These are phyloP conservation scores for Paraplagusia blochii DNA, from an alignment of 2,113 vertebrate genomes.

Conservation along the genomic window DNA sequence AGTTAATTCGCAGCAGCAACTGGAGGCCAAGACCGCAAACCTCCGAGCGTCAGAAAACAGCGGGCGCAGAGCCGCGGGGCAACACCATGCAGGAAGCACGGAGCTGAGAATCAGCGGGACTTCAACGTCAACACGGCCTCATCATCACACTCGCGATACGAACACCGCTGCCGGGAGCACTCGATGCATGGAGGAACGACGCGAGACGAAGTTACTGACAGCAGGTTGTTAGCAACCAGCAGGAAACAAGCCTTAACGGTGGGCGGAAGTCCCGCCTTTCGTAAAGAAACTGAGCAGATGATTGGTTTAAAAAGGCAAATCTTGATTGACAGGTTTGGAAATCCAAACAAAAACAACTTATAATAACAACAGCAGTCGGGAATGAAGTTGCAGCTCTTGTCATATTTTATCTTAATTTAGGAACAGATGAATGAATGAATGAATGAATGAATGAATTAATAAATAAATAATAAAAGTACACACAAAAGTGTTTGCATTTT, in stretches of 20 bases:
- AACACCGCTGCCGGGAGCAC: constrained; percentile 2
- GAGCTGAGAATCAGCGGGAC: constrained; percentile 2
- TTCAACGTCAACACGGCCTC: constrained; percentile 37
- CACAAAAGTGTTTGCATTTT: no score
- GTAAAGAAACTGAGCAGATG: background rate
- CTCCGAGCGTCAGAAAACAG: constrained; percentile 48
- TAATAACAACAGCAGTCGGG: constrained; percentile 10
- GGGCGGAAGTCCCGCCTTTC: constrained; percentile 51
- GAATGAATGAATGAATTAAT: no score
- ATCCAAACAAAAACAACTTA: constrained; percentile 16
- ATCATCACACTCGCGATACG: constrained; percentile 26
- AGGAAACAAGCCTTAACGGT: constrained; percentile 39
- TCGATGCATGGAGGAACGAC: constrained; percentile 14
- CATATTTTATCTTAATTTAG: no score
- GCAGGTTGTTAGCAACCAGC: constrained; percentile 69
- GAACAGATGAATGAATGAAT: no score
- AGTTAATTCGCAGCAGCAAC: constrained; percentile 58
- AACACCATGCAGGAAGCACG: constrained; percentile 44
- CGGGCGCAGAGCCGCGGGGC: constrained; percentile 43
- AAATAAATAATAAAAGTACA: no score
- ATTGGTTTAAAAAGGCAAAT: constrained; percentile 22
- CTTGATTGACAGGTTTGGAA: constrained; percentile 7
- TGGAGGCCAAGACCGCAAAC: constrained; percentile 71
- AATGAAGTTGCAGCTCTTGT: constrained; percentile 28
- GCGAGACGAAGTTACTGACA: constrained; percentile 55